These are phyloP conservation scores for Boloria selene DNA, from an alignment of 2,888 invertebrate genomes.

Conservation along the genomic window DNA sequence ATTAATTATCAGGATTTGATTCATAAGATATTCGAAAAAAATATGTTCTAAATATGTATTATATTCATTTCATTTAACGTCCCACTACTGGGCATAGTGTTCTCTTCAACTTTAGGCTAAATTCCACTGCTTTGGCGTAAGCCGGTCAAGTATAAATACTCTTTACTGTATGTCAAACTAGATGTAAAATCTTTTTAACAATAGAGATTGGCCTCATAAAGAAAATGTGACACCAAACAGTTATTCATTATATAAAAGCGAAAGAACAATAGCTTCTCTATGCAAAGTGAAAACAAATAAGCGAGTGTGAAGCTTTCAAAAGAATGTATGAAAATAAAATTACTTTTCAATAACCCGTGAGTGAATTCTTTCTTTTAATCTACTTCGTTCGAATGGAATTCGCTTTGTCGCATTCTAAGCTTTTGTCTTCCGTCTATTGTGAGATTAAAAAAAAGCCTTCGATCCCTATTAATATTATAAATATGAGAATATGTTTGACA, in stretches of 20 bases:
- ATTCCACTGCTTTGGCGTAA: too few relatives aligned
- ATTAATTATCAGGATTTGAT: too few relatives aligned
- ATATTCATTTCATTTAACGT: too few relatives aligned
- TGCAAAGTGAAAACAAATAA: conserved; percentile 24
- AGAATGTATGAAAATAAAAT: conserved; percentile 13
- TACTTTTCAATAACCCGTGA: conserved; percentile 14
- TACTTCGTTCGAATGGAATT: conserved; percentile 3
- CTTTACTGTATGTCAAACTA: too few relatives aligned
- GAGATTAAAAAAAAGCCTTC: too few relatives aligned
- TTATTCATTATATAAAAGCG: conserved; percentile 11
- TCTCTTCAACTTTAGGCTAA: too few relatives aligned
- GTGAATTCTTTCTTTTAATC: conserved; percentile 11
- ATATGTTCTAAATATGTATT: too few relatives aligned
- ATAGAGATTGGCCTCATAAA: conserved; percentile 12
- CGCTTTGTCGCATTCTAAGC: not conserved
- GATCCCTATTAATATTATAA: too few relatives aligned
- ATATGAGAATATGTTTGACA: too few relatives aligned
- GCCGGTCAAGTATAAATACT: too few relatives aligned
- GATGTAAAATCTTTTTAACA: not conserved
- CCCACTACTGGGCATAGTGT: too few relatives aligned
- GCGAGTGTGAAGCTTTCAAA: conserved; percentile 12
- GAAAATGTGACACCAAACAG: conserved; percentile 3
- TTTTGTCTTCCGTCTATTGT: not conserved
- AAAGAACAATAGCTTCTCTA: conserved; percentile 23
- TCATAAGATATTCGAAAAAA: too few relatives aligned